Percentiles rank a stretch among this genome's conserved stretches.
phyloP scores from a whole-genome alignment of 2,797 vertebrate genomes.

The Micrastur ruficollis region DNA sequence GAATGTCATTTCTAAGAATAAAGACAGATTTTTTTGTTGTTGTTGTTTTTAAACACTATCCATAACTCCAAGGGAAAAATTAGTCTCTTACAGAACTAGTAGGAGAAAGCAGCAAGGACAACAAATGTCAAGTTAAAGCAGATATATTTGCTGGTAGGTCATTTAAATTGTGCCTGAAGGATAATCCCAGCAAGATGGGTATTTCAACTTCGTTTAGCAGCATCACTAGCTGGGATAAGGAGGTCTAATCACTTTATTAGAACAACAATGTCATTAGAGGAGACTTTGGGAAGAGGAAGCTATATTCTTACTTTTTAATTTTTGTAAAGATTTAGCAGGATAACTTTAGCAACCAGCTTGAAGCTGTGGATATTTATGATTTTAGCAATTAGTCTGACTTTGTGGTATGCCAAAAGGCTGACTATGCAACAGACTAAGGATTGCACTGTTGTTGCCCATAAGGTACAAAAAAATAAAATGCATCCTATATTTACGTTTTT shows the following conservation, averaged over 20 bases:
- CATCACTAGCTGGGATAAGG: constrained; percentile 58
- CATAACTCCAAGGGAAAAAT: background rate
- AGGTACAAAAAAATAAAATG: background rate
- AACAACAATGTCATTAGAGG: constrained; percentile 48
- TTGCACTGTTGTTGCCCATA: background rate
- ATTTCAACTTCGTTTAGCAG: constrained; percentile 65
- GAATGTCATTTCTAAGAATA: background rate
- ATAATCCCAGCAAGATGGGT: constrained; percentile 67
- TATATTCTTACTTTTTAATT: background rate
- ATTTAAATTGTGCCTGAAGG: constrained; percentile 68
- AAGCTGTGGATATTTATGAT: constrained; percentile 8
- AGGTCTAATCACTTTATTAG: constrained; percentile 69
- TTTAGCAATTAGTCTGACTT: background rate
- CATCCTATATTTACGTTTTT: background rate
- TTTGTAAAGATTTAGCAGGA: constrained; percentile 9
- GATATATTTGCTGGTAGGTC: constrained; percentile 62
- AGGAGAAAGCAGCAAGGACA: constrained; percentile 67
- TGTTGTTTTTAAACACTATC: background rate
- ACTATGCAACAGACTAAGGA: background rate
- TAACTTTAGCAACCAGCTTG: background rate
- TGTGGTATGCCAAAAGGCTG: background rate
- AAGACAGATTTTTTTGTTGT: background rate
- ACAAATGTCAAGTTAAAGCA: constrained; percentile 69
- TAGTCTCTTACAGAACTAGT: background rate
- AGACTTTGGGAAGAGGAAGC: background rate